Evolutionary conservation across 92 coral and sea anemone genomes (phyloP), one percentile per base, ranked within the genome.

Genomic region (Actinernus sp.): DNA sequence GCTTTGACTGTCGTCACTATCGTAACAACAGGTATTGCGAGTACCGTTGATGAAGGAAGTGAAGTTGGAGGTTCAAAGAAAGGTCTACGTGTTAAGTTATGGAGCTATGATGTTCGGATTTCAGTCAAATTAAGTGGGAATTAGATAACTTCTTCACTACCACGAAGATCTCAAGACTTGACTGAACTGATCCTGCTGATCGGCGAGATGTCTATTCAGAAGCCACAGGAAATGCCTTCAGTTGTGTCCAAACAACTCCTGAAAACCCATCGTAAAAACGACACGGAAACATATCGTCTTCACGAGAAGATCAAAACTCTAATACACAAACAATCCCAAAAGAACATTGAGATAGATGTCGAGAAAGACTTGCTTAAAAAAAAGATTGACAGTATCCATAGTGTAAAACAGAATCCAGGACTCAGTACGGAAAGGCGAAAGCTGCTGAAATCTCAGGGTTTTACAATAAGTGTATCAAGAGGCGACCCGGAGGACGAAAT

Each of bases 381-480:
- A 44, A 38, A 41, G 20, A 69, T 84, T 13, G 58, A 68, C 20
- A 72, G 71, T 33, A 79, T 84, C 2, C 63, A 47, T 31, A 43
- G 53, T n/a, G 81, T 84, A 16, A 61, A 65, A 17, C 39, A 84
- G 13, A 61, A 77, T 26, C 36, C 29, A 11, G 72, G 70, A 11
- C 73, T 78, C 18, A 78, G 90, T 33, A 70, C 38, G 19, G 90
- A 84, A 19, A 61, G 90, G 51, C 62, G 90, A 27, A 78, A 61
- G 26, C 49, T 68, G 21, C 46, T 84, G 0, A 61, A 71, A 61
- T 68, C 75, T 11, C 63, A 52, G 20, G 75, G 75, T 1, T 68
- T 20, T 20, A 34, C 65, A 4, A 31, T 68, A 25, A 36, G 49
- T 6, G 36, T 68, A 1, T 52, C 17, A 6, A 25, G 22, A 18